Evolutionary conservation across 2,888 invertebrate genomes (phyloP).

Genomic region (Mesochorus sp.): DNA sequence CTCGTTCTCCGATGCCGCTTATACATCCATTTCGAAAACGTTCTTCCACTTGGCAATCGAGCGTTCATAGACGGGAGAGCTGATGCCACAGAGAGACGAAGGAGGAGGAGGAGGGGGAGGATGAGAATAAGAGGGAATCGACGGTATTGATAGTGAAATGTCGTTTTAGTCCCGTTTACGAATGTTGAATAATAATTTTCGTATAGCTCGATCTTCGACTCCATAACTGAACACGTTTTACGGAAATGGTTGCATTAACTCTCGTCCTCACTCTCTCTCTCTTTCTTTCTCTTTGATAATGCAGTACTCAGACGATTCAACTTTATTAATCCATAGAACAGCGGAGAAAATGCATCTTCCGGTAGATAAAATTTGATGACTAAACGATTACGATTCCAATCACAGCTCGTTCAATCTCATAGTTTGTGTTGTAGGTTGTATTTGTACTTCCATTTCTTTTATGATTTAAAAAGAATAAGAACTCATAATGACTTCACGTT

Average conservation of each 20-base stretch:
- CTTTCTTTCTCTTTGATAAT: neutral
- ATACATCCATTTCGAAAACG: slow-evolving; percentile 11
- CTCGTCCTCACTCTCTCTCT: neutral
- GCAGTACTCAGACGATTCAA: neutral
- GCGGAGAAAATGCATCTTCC: slow-evolving; percentile 9
- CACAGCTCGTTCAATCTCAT: neutral
- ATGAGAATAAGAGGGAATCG: neutral
- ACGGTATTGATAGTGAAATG: slow-evolving; percentile 50
- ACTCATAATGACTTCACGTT: too few species aligned
- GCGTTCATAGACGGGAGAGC: slow-evolving; percentile 38
- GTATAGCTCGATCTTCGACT: slow-evolving; percentile 26
- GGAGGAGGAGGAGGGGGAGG: neutral
- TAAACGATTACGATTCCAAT: neutral
- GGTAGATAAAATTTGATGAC: slow-evolving; percentile 1
- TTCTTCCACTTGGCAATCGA: slow-evolving; percentile 33
- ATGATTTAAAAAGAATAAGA: too few species aligned
- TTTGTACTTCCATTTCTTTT: neutral
- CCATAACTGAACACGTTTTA: slow-evolving; percentile 23
- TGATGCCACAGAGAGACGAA: slow-evolving; percentile 19
- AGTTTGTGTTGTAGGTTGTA: neutral
- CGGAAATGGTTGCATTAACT: neutral
- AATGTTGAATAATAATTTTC: slow-evolving; percentile 56
- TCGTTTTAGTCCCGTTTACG: slow-evolving; percentile 50
- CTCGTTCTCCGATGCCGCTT: slow-evolving; percentile 2
- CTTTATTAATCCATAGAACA: neutral